These are phyloP conservation scores for Thymelicus sylvestris DNA, from an alignment of 2,888 invertebrate species.

Conservation along the genomic window DNA sequence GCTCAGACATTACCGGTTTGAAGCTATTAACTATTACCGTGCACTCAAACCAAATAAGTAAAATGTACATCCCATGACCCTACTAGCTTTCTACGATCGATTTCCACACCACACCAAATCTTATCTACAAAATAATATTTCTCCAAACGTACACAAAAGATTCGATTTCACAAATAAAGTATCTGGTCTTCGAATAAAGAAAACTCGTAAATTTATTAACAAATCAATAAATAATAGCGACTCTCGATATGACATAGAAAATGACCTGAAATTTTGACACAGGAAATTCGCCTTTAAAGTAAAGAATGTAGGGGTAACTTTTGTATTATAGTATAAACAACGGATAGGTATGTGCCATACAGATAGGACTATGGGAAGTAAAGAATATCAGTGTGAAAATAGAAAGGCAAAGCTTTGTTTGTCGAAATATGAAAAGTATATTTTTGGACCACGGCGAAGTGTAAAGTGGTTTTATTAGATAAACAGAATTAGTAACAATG, in stretches of 20 bases:
- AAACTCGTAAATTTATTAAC: conserved; percentile 76
- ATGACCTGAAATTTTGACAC: conserved; percentile 22
- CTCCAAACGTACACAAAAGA: conserved; percentile 46
- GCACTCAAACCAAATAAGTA: not conserved
- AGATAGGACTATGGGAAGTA: conserved; percentile 43
- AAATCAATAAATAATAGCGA: conserved; percentile 72
- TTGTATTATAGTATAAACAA: conserved; percentile 16
- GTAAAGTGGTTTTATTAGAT: conserved; percentile 32
- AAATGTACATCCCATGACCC: conserved; percentile 40
- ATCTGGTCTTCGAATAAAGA: conserved; percentile 53
- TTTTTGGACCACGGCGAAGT: conserved; percentile 31
- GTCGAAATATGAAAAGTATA: conserved; percentile 41
- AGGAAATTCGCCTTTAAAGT: conserved; percentile 41
- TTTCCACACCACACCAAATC: conserved; percentile 44
- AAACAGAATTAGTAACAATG: conserved; percentile 15
- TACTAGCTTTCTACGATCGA: conserved; percentile 48
- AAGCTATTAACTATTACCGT: not conserved
- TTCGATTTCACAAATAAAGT: conserved; percentile 68
- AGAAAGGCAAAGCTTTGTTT: conserved; percentile 57
- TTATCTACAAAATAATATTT: conserved; percentile 49
- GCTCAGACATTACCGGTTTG: not conserved
- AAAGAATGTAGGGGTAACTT: conserved; percentile 11
- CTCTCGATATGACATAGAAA: conserved; percentile 46
- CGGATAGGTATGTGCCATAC: conserved; percentile 38
- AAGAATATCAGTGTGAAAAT: conserved; percentile 67